A percentile compares a stretch with the other conserved stretches of the same genome.
Conservation (phyloP, 2,113 vertebrate species). For the Ctenomys sociabilis region DNA sequence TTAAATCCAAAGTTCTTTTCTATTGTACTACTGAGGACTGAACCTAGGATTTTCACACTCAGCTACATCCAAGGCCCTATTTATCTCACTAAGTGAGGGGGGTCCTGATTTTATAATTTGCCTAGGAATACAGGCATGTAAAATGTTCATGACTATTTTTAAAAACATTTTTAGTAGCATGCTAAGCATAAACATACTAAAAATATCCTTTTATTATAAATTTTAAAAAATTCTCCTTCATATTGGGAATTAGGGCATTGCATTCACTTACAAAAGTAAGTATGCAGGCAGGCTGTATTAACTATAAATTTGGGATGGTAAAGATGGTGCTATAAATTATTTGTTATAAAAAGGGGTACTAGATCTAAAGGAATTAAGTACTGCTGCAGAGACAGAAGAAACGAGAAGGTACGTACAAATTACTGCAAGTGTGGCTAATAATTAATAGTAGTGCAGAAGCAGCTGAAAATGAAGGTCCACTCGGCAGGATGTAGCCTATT, state of each 20-base stretch:
- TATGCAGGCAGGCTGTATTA: not conserved
- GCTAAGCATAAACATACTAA: constrained; percentile 17
- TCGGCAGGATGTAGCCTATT: not conserved
- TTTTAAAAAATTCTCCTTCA: not conserved
- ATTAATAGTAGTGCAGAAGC: not conserved
- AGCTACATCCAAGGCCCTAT: not conserved
- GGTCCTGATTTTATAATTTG: not conserved
- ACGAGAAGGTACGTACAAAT: not conserved
- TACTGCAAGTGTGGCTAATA: not conserved
- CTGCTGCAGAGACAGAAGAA: not conserved
- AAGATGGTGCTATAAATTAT: not conserved
- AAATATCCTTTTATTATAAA: constrained; percentile 32
- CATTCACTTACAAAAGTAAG: not conserved
- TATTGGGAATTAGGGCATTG: not conserved
- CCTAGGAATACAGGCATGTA: not conserved
- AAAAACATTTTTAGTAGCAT: not conserved
- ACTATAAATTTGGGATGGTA: constrained; percentile 17
- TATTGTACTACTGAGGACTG: not conserved
- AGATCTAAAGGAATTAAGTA: not conserved
- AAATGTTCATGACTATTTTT: not conserved
- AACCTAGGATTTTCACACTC: not conserved
- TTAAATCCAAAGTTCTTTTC: constrained; percentile 23
- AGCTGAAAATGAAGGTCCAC: not conserved
- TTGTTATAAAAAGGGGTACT: not conserved
- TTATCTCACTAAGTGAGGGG: not conserved